Conservation (phyloP, 2,888 invertebrate genomes). For the Anaspis maculata region DNA sequence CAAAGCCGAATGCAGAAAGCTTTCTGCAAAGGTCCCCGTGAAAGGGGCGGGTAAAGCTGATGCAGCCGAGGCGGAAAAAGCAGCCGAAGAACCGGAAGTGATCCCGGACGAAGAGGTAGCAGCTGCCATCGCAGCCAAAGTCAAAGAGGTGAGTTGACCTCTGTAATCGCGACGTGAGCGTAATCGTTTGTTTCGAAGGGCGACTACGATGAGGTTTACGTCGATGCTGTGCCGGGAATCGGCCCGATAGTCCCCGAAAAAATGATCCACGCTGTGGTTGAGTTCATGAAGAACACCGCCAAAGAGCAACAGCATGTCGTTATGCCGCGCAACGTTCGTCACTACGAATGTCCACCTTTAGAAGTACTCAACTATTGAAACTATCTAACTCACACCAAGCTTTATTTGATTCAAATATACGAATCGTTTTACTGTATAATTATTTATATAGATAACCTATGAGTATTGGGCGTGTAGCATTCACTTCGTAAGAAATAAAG, state of each 20-base stretch:
- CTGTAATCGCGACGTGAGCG: neutral
- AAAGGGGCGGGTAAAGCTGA: slow-evolving; percentile 3
- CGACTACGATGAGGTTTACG: slow-evolving; percentile 29
- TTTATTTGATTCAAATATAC: slow-evolving; percentile 23
- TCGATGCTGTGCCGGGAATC: slow-evolving; percentile 51
- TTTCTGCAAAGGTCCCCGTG: slow-evolving; percentile 1
- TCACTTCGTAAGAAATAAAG: no score
- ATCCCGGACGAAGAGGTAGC: slow-evolving; percentile 4
- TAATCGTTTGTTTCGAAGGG: slow-evolving; percentile 9
- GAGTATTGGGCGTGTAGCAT: no score
- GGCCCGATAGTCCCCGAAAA: slow-evolving; percentile 48
- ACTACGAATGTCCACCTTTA: slow-evolving; percentile 60
- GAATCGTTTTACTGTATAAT: no score
- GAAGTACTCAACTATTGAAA: slow-evolving; percentile 37
- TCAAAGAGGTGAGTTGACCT: neutral
- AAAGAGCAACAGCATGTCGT: slow-evolving; percentile 55
- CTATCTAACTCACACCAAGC: no score
- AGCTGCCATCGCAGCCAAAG: neutral
- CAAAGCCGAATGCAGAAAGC: slow-evolving; percentile 1
- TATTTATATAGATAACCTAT: no score
- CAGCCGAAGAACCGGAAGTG: slow-evolving; percentile 13
- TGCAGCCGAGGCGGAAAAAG: slow-evolving; percentile 2
- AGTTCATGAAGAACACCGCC: slow-evolving; percentile 47
- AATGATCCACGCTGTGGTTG: slow-evolving; percentile 45
- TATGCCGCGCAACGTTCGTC: slow-evolving; percentile 63